Percentiles rank a stretch among this genome's conserved stretches.
Evolutionary conservation across 2,797 vertebrate genomes (phyloP).

Genomic region (Cercopithecus petaurista): DNA sequence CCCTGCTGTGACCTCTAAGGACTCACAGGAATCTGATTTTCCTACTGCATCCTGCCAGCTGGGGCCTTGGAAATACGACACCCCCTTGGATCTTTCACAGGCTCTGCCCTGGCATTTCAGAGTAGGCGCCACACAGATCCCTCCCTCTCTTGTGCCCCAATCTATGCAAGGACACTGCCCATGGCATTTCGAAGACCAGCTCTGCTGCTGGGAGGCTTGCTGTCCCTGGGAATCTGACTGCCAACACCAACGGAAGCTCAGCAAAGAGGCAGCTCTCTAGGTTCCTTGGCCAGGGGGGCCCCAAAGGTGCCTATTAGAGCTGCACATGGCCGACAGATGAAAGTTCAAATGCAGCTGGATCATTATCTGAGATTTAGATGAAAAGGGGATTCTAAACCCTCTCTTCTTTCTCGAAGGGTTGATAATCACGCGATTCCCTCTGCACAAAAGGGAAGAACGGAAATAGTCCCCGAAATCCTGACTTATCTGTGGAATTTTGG

Average conservation of each 20-base stretch:
- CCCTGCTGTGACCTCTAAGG: conserved; percentile 71
- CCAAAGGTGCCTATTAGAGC: background rate
- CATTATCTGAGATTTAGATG: conserved; percentile 45
- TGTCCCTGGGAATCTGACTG: background rate
- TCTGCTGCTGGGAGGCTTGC: background rate
- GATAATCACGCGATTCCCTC: background rate
- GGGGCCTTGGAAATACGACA: conserved; percentile 66
- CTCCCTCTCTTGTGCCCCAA: conserved; percentile 3
- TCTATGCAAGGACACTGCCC: conserved; percentile 40
- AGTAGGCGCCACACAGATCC: conserved; percentile 53
- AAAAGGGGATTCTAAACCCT: background rate
- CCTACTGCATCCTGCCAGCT: conserved; percentile 74
- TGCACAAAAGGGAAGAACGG: background rate
- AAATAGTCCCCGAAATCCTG: background rate
- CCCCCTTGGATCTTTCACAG: conserved; percentile 58
- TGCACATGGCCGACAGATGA: background rate
- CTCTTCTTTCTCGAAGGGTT: background rate
- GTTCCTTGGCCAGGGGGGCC: background rate
- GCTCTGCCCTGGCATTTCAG: conserved; percentile 69
- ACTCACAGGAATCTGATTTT: conserved; percentile 79
- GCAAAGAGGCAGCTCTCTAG: background rate
- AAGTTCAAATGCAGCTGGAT: conserved; percentile 36
- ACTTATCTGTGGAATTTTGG: background rate
- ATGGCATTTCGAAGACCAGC: conserved; percentile 19
- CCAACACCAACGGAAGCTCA: background rate